Conservation (phyloP, 1,140 invertebrate genomes). For the Venustaconcha ellipsiformis region DNA sequence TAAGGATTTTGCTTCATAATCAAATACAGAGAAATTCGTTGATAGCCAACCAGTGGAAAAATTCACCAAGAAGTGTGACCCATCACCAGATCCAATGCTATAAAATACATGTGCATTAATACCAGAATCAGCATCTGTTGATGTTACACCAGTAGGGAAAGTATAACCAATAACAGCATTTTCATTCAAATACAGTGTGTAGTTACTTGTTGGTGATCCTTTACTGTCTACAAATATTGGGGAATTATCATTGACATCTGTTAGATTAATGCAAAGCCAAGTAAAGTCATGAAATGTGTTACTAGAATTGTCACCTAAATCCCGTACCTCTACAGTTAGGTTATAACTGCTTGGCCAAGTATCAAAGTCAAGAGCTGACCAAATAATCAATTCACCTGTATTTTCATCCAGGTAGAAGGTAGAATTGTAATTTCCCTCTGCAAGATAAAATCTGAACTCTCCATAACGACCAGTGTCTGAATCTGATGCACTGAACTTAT, state of each 20-base stretch:
- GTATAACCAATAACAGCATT: too few relatives aligned
- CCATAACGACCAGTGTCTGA: slow-evolving; percentile 38
- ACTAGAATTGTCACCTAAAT: slow-evolving; percentile 26
- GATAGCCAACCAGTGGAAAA: slow-evolving; percentile 11
- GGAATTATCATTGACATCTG: slow-evolving; percentile 85
- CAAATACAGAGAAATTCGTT: slow-evolving; percentile 2
- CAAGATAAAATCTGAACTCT: slow-evolving; percentile 40
- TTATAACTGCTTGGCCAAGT: slow-evolving; percentile 26
- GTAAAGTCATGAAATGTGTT: slow-evolving; percentile 32
- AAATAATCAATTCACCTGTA: slow-evolving; percentile 35
- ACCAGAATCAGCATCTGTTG: slow-evolving; percentile 27
- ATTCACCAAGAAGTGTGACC: slow-evolving; percentile 23
- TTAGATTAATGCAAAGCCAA: slow-evolving; percentile 40
- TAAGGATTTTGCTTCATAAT: slow-evolving; percentile 27
- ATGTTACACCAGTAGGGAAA: too few relatives aligned
- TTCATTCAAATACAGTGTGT: too few relatives aligned
- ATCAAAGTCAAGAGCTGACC: slow-evolving; percentile 45
- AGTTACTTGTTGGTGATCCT: too few relatives aligned
- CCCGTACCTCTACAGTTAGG: slow-evolving; percentile 27
- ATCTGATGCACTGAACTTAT: slow-evolving; percentile 31
- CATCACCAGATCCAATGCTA: slow-evolving; percentile 29
- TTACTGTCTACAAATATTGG: too few relatives aligned
- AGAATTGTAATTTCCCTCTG: slow-evolving; percentile 11
- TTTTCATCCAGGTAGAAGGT: slow-evolving; percentile 37
- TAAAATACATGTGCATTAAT: slow-evolving; percentile 34